Conservation (phyloP, 2,113 vertebrate genomes). For the Rhabdomys dilectus region DNA sequence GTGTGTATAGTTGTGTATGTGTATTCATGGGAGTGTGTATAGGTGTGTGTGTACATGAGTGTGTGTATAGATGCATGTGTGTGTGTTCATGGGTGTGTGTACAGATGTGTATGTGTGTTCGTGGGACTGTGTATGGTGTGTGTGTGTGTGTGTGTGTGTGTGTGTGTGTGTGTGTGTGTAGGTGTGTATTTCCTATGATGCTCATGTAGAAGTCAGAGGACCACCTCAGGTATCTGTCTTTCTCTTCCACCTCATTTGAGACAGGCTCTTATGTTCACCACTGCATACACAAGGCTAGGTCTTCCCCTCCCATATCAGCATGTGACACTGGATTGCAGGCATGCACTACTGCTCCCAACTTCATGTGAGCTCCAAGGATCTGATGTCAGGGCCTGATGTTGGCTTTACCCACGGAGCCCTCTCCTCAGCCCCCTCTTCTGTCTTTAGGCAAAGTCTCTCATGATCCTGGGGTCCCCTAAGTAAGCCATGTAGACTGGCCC, state of each 20-base stretch:
- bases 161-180: not conserved
- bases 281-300: not conserved
- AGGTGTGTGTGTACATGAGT: not conserved
- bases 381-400: not conserved
- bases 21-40: not conserved
- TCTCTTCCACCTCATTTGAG: not conserved
- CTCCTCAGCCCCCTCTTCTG: not conserved
- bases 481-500: not conserved
- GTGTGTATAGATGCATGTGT: not conserved
- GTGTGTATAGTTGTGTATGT: not conserved
- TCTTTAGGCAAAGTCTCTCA: not conserved
- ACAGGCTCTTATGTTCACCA: not conserved
- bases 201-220: not conserved
- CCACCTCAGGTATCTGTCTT: not conserved
- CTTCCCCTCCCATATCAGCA: not conserved
- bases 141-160: not conserved
- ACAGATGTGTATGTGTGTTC: not conserved
- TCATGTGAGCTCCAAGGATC: not conserved
- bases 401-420: not conserved
- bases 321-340: not conserved
- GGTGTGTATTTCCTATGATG: not conserved
- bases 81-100: not conserved
- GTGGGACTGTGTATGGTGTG: not conserved
- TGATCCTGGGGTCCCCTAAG: not conserved
- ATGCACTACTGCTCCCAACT: not conserved